Percentiles rank a stretch among this genome's conserved stretches.
These are phyloP conservation scores for Temnothorax ravouxi DNA, from an alignment of 2,888 invertebrate genomes.

Conservation along the genomic window DNA sequence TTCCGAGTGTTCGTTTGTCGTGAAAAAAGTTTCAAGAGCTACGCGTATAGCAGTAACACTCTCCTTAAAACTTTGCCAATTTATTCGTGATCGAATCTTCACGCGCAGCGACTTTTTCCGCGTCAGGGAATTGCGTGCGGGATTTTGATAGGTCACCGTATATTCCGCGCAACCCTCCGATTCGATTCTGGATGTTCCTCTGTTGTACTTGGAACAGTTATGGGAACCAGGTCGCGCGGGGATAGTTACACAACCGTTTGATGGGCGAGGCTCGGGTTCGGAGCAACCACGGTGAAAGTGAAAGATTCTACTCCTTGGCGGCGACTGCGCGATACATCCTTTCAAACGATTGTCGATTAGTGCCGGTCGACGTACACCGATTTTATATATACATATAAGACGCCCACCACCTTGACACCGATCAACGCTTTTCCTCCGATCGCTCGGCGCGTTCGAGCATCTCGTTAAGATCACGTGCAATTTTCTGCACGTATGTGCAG, in stretches of 20 bases:
- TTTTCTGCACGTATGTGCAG: slow-evolving; percentile 18
- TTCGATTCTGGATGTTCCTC: slow-evolving; percentile 67
- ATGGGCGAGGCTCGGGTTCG: slow-evolving; percentile 81
- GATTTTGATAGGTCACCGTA: slow-evolving; percentile 32
- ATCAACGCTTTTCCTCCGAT: slow-evolving; percentile 37
- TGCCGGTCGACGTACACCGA: slow-evolving; percentile 50
- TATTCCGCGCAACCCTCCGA: slow-evolving; percentile 54
- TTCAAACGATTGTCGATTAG: slow-evolving; percentile 59
- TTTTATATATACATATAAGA: slow-evolving; percentile 31
- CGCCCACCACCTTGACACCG: slow-evolving; percentile 56
- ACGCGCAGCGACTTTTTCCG: background rate
- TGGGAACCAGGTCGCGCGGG: slow-evolving; percentile 83
- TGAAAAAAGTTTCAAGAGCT: background rate
- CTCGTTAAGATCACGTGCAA: slow-evolving; percentile 20
- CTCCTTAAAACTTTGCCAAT: background rate
- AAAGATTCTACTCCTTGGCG: slow-evolving; percentile 73
- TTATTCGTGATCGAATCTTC: background rate
- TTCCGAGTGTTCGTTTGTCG: too few species aligned
- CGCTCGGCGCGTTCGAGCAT: slow-evolving; percentile 9
- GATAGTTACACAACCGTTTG: slow-evolving; percentile 78
- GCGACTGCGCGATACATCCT: slow-evolving; percentile 36
- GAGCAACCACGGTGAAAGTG: slow-evolving; percentile 80
- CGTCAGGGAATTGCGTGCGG: background rate
- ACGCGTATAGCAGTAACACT: background rate
- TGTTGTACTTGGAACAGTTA: slow-evolving; percentile 76